Base-by-base conservation (phyloP, 2,888 invertebrate genomes). In the Diploptera punctata region DNA sequence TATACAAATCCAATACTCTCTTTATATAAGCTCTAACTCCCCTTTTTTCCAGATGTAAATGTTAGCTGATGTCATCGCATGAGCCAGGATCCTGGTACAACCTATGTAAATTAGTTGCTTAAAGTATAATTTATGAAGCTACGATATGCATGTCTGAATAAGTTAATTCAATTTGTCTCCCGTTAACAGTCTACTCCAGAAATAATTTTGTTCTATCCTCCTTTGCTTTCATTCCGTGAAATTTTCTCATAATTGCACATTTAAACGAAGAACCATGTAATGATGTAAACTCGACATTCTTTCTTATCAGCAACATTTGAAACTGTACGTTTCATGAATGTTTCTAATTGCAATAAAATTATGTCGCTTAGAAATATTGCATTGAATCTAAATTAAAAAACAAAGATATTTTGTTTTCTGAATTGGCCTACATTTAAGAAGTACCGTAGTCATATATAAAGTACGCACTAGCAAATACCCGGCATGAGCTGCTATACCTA, bases 1-100 rank as follows among this genome's bases (percentile, higher is more conserved):
- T 31, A 57, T 29, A 57, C 29, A 57, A 57, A 57, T 57, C 57
- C 57, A 57, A 31, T 57, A 31, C 57, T 57, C 57, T 21, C 57
- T 29, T 57, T 57, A 57, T 31, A 29, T 16, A 3, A 29, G 57
- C 16, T 57, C n/a, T n/a, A n/a, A 57, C 31, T 29, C n/a, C 9
- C 47, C n/a, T n/a, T 7, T 47, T 10, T 47, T 47, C 3, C n/a
- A 57, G 31, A 47, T 47, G 18, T n/a, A n/a, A 57, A 57, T n/a
- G 47, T 47, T n/a, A 3, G 47, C 47, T 33, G 9, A n/a, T 47
- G 29, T n/a, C 31, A 57, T 57, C 16, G 5, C 29, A 33, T 7
- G 33, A 33, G 33, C 10, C 33, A 5, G 10, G 10, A 33, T 7
- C n/a, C 57, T 16, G 29, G 57, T 57, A 16, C 57, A n/a, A 16